Evolutionary conservation across 2,113 vertebrate species (phyloP), one percentile per base, ranked within the genome.

Genomic region (Picathartes gymnocephalus): DNA sequence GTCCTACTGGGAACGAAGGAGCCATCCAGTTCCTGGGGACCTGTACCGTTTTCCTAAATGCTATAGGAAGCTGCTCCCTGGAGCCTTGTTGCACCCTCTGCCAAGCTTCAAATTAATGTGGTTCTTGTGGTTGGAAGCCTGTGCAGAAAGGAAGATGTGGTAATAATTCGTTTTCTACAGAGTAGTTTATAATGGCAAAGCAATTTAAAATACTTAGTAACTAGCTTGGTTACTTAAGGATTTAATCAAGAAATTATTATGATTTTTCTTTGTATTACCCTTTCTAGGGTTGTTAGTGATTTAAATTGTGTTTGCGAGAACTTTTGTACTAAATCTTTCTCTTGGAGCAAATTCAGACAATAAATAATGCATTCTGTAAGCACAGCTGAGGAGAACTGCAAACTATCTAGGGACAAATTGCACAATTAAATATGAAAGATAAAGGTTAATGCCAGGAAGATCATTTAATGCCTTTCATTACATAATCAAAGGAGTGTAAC

Each of bases 91-190:
- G 73, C 3, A 2, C 82, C 64, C 51, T 78, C 68, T 96, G 95
- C 93, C 96, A 94, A 90, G 60, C 60, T 95, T 92, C 92, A 93
- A 79, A 96, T 96, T 88, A 86, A 94, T 93, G 92, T 94, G 93
- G 95, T 95, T 95, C 88, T 93, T 96, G 93, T 93, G 94, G 93
- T 93, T 81, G 60, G 93, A 90, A 96, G 88, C 65, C 80, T 96
- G 56, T 94, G 70, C 76, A 84, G 82, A 65, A 62, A 86, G 88
- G 82, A 94, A 96, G 76, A 93, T 88, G 85, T 95, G 94, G 94
- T 97, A 90, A 87, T 95, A 90, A 95, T 92, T 96, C 56, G n/a
- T 83, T 90, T 95, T 86, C 92, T 94, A 64, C 88, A 65, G 48
- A 86, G 70, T 93, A 86, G 93, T 95, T 96, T 94, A 81, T 90